A percentile compares a stretch with the other conserved stretches of the same genome.
These are phyloP conservation scores for Epirrhoe alternata DNA, from an alignment of 2,888 invertebrate genomes.

Conservation along the genomic window DNA sequence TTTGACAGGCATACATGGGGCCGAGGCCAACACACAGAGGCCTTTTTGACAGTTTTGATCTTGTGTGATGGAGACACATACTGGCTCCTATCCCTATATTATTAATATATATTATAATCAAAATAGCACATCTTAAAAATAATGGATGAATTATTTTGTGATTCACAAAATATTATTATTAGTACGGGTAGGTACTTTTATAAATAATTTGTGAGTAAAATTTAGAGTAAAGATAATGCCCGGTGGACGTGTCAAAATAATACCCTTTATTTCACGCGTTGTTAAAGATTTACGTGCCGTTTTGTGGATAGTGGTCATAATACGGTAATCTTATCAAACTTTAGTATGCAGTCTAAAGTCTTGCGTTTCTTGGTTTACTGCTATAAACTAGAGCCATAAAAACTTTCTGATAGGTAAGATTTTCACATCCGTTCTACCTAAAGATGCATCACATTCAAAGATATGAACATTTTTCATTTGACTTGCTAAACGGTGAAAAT, in stretches of 20 bases:
- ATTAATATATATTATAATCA: no score
- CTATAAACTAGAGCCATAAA: neutral
- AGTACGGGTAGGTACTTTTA: no score
- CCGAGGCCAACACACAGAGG: no score
- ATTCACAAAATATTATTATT: no score
- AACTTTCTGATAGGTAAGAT: neutral
- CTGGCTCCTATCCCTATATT: no score
- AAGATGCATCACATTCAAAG: neutral
- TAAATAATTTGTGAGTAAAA: no score
- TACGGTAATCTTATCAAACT: neutral
- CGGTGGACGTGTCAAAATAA: neutral
- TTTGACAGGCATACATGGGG: no score
- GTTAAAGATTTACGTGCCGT: neutral
- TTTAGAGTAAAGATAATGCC: no score
- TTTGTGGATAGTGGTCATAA: neutral
- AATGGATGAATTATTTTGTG: no score
- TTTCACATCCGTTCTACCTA: neutral
- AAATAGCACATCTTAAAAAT: no score
- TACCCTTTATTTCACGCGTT: neutral
- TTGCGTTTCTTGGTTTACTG: neutral
- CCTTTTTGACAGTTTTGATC: no score
- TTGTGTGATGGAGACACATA: no score
- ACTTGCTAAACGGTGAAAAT: neutral
- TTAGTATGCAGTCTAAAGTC: neutral
- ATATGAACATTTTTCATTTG: conserved; percentile 2